phyloP scores from a whole-genome alignment of 2,888 invertebrate genomes.

The Galeruca laticollis region DNA sequence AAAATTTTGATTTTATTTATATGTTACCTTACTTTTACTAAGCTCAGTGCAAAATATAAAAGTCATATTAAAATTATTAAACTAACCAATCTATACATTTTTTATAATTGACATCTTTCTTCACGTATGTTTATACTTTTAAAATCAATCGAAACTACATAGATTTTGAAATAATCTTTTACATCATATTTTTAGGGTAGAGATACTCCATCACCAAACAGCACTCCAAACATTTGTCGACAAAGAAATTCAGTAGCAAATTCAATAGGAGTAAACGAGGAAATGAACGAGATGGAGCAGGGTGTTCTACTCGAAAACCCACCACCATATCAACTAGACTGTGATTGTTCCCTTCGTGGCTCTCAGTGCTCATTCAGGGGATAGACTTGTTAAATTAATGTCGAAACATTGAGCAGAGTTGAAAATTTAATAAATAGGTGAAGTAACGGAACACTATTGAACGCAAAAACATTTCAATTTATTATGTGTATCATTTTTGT shows the following conservation, averaged over 20 bases:
- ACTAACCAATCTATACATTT: no score
- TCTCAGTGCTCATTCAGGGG: slow-evolving; percentile 52
- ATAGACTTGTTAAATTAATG: slow-evolving; percentile 21
- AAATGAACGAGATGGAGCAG: slow-evolving; percentile 69
- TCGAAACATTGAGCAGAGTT: no score
- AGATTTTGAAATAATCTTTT: not conserved
- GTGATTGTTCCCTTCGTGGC: slow-evolving; percentile 51
- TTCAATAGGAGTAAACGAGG: slow-evolving; percentile 68
- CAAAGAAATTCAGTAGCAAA: slow-evolving; percentile 74
- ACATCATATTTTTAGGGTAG: slow-evolving; percentile 66
- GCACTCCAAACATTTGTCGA: slow-evolving; percentile 85
- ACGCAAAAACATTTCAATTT: no score
- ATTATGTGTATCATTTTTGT: no score
- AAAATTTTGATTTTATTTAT: not conserved
- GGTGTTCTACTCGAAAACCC: slow-evolving; percentile 65
- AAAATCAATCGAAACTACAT: not conserved
- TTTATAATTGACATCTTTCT: not conserved
- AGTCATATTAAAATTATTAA: no score
- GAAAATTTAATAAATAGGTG: no score
- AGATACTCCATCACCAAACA: slow-evolving; percentile 81
- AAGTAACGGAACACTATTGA: no score
- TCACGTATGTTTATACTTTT: not conserved
- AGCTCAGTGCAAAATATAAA: no score
- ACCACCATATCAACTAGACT: slow-evolving; percentile 51
- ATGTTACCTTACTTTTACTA: no score